Percentiles rank a stretch among this genome's conserved stretches.
These are phyloP conservation scores for Limanda limanda DNA, from an alignment of 2,113 vertebrate species.

Conservation along the genomic window DNA sequence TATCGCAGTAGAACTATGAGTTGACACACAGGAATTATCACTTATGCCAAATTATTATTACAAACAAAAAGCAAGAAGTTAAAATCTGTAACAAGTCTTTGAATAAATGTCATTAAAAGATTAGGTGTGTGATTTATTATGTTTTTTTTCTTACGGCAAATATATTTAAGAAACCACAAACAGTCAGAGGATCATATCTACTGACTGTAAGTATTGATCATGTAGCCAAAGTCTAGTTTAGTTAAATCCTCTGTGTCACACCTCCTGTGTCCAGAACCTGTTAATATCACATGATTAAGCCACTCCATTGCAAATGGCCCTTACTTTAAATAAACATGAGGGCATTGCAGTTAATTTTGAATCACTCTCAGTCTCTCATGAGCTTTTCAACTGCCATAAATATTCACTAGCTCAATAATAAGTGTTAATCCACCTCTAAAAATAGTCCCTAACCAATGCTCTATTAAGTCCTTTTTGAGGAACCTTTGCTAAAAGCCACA, in stretches of 20 bases:
- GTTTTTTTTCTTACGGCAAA: not conserved
- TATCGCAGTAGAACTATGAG: not conserved
- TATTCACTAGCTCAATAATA: not conserved
- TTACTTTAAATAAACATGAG: not conserved
- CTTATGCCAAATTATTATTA: not conserved
- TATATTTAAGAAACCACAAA: not conserved
- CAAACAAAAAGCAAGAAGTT: not conserved
- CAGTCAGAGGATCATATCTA: not conserved
- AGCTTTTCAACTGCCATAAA: not conserved
- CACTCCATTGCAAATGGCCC: not conserved
- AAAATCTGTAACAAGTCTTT: not conserved
- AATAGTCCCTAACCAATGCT: not conserved
- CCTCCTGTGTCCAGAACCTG: not conserved
- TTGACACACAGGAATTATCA: conserved; percentile 12
- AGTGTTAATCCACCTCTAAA: not conserved
- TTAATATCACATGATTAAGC: not conserved
- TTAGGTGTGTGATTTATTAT: not conserved
- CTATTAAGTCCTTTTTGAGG: not conserved
- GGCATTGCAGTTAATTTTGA: not conserved
- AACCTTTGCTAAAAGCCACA: not conserved
- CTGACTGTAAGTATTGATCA: not conserved
- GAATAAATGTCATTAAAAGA: not conserved
- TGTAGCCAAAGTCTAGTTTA: too few species aligned
- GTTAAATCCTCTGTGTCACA: too few species aligned
- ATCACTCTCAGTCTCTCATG: not conserved